Evolutionary conservation across 1,140 invertebrate genomes (phyloP).

Genomic region (Stenopsyche tienmushanensis): DNA sequence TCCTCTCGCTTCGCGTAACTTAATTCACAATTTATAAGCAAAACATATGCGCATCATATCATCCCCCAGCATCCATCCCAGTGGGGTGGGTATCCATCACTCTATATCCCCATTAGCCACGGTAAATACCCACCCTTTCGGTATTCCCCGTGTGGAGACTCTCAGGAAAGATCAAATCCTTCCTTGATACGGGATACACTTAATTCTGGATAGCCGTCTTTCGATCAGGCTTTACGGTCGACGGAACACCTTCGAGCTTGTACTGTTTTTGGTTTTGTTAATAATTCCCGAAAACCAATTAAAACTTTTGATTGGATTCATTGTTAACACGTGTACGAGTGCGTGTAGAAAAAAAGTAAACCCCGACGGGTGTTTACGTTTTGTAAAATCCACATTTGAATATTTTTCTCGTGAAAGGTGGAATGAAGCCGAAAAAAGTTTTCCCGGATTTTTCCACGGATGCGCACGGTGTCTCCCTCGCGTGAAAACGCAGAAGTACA

Average conservation of each 20-base stretch:
- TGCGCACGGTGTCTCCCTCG: background rate
- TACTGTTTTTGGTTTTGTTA: too few relatives aligned
- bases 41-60: constrained; percentile 38
- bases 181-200: background rate
- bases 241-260: too few relatives aligned
- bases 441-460: background rate
- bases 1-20: constrained; percentile 16
- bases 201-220: constrained; percentile 9
- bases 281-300: too few relatives aligned
- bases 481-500: constrained; percentile 4
- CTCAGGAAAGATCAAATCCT: constrained; percentile 6
- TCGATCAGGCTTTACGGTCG: constrained; percentile 16
- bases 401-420: background rate
- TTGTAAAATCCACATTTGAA: too few relatives aligned
- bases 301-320: too few relatives aligned
- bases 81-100: constrained; percentile 26
- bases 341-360: too few relatives aligned
- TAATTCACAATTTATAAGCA: constrained; percentile 38
- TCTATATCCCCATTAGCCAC: constrained; percentile 28
- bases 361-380: too few relatives aligned
- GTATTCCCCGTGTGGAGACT: background rate
- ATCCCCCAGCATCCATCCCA: background rate
- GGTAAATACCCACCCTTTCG: constrained; percentile 22
- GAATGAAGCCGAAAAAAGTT: too few relatives aligned
- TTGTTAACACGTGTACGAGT: too few relatives aligned